A percentile compares a stretch with the other conserved stretches of the same genome.
phyloP scores from a whole-genome alignment of 2,888 invertebrate species.

The Abrostola triplasia region DNA sequence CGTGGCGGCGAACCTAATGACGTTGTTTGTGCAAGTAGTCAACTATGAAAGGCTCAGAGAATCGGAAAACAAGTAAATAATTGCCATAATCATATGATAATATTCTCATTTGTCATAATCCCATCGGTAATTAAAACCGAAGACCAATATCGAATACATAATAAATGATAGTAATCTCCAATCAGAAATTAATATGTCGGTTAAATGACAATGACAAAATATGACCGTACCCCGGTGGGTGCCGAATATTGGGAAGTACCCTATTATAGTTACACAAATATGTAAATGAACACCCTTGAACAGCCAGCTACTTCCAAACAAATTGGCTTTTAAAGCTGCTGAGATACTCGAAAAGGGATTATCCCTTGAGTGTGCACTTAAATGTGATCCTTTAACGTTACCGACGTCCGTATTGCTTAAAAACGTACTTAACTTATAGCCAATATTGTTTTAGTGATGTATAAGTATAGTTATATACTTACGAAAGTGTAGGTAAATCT shows the following conservation, averaged over 20 bases:
- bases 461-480: not conserved
- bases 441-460: conserved; percentile 22
- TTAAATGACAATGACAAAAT: conserved; percentile 35
- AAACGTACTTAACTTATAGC: conserved; percentile 29
- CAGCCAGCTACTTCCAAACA: conserved; percentile 47
- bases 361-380: conserved; percentile 56
- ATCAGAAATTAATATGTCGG: conserved; percentile 42
- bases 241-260: conserved; percentile 31
- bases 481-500: too few relatives aligned
- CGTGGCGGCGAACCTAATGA: not conserved
- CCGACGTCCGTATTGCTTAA: conserved; percentile 36
- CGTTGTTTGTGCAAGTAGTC: not conserved
- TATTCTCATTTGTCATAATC: conserved; percentile 4
- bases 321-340: conserved; percentile 57
- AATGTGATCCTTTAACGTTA: conserved; percentile 44
- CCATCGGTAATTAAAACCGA: conserved; percentile 10
- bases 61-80: not conserved
- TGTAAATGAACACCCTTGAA: conserved; percentile 50
- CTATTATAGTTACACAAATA: conserved; percentile 50
- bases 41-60: not conserved
- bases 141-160: conserved; percentile 19
- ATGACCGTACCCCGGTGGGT: conserved; percentile 33
- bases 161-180: conserved; percentile 41
- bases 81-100: too few relatives aligned
- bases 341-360: conserved; percentile 56